Percentiles rank a stretch among this genome's conserved stretches.
Conservation (phyloP, 2,113 vertebrate species). For the Bufo bufo region DNA sequence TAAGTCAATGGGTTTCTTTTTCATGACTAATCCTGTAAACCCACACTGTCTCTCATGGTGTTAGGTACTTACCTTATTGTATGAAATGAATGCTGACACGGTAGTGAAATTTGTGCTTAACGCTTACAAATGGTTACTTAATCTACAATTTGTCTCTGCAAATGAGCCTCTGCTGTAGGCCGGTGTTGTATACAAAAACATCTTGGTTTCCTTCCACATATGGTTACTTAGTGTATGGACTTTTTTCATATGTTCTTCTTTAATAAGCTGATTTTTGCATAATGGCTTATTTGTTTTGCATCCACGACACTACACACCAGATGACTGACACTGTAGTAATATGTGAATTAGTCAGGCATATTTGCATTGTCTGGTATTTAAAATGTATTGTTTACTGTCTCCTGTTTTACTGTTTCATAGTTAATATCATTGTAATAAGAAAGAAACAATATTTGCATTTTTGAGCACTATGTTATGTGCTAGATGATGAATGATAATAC, state of each 20-base stretch:
- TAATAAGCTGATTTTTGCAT: slow-evolving; percentile 50
- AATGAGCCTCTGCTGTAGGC: neutral
- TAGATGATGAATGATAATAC: no score
- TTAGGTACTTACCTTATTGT: neutral
- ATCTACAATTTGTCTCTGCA: slow-evolving; percentile 45
- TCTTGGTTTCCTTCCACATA: slow-evolving; percentile 23
- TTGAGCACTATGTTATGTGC: no score
- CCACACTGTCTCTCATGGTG: neutral
- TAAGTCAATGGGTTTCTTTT: neutral
- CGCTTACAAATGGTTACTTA: slow-evolving; percentile 20
- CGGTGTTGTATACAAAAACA: slow-evolving; percentile 21
- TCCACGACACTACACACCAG: slow-evolving; percentile 17
- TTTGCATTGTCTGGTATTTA: slow-evolving; percentile 55
- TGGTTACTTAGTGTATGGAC: slow-evolving; percentile 1
- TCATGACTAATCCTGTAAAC: neutral
- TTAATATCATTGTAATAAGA: slow-evolving; percentile 23
- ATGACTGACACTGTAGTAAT: neutral
- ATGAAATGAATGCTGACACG: neutral
- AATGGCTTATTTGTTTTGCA: slow-evolving; percentile 43
- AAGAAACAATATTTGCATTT: no score
- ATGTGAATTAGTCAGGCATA: slow-evolving; percentile 15
- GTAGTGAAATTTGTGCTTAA: slow-evolving; percentile 19
- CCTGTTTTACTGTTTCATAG: slow-evolving; percentile 47
- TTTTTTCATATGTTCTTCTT: slow-evolving; percentile 11
- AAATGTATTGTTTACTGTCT: slow-evolving; percentile 59